Evolutionary conservation across 2,888 invertebrate genomes (phyloP).

Genomic region (Tromatobia lineatoria): DNA sequence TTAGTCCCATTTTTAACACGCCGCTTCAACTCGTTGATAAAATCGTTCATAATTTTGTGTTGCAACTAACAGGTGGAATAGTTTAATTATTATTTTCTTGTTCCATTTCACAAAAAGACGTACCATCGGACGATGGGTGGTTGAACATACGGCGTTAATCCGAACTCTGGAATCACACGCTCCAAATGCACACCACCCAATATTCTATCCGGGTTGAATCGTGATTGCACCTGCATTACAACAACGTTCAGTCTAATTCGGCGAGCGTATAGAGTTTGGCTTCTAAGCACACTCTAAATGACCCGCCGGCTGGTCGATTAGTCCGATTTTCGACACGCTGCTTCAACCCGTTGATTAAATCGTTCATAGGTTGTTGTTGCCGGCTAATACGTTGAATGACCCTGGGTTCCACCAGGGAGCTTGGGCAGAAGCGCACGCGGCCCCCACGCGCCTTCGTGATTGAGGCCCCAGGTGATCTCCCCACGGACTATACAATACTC

Average conservation of each 20-base stretch:
- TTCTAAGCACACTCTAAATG: conserved; percentile 55
- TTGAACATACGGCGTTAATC: conserved; percentile 36
- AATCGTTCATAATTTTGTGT: conserved; percentile 62
- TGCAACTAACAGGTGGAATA: no score
- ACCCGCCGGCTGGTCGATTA: conserved; percentile 44
- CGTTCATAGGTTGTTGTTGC: conserved; percentile 60
- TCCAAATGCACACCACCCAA: conserved; percentile 15
- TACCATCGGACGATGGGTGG: no score
- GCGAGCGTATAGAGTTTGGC: background rate
- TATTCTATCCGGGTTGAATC: conserved; percentile 29
- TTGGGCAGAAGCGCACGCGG: conserved; percentile 38
- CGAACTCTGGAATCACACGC: conserved; percentile 14
- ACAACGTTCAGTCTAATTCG: conserved; percentile 44
- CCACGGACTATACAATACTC: conserved; percentile 28
- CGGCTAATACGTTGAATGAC: conserved; percentile 59
- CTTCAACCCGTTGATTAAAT: conserved; percentile 67
- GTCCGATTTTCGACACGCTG: conserved; percentile 61
- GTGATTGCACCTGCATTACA: conserved; percentile 52
- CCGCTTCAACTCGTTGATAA: conserved; percentile 64
- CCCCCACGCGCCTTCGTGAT: conserved; percentile 56
- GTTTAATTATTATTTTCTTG: background rate
- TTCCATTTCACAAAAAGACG: background rate
- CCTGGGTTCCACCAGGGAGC: conserved; percentile 36
- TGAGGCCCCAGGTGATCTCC: conserved; percentile 61
- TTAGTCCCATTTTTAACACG: conserved; percentile 63